Base-by-base conservation (phyloP, 2,113 vertebrate species). In the Laterallus jamaicensis region DNA sequence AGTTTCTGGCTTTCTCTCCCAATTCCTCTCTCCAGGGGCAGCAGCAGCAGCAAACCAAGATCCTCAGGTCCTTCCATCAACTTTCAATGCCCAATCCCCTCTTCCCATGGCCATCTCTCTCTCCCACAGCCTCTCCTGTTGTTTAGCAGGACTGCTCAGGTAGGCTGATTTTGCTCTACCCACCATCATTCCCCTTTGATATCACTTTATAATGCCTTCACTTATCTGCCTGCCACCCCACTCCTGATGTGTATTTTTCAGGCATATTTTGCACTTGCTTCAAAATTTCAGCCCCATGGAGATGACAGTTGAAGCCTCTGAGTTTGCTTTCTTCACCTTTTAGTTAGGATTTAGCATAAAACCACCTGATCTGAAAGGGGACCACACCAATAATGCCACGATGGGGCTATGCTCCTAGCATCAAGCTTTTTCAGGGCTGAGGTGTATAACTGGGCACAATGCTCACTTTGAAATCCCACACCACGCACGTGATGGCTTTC, bases 401-500 rank as follows among this genome's bases (percentile, higher is more conserved):
- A 55, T 77, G 35, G 16, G 74, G 56, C 84, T 54, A 6, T 17
- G 49, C 88, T 93, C 96, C 82, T 73, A 90, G 39, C 75, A 50
- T 54, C 42, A n/a, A 82, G 82, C 56, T 70, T 29, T 63, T 62
- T 49, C 82, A n/a, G 67, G 3, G 47, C 95, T 3, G 42, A 69
- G 88, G 77, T 40, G 86, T 70, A 35, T 87, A 94, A 93, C 93
- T 90, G 82, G 94, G 82, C 87, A 94, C 90, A 66, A 37, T 26
- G 74, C 68, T 92, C 47, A 40, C 88, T 94, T 93, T 88, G 93
- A 95, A 96, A 95, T 24, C 86, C 90, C 94, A 93, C 58, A 88
- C 74, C 82, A 47, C 50, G 18, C 91, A 88, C 52, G n/a, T 69
- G 91, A 75, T 81, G 73, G 73, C 76, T 96, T 93, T 92, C 82